phyloP scores from a whole-genome alignment of 2,113 vertebrate genomes.

The Onychorhynchus coronatus region DNA sequence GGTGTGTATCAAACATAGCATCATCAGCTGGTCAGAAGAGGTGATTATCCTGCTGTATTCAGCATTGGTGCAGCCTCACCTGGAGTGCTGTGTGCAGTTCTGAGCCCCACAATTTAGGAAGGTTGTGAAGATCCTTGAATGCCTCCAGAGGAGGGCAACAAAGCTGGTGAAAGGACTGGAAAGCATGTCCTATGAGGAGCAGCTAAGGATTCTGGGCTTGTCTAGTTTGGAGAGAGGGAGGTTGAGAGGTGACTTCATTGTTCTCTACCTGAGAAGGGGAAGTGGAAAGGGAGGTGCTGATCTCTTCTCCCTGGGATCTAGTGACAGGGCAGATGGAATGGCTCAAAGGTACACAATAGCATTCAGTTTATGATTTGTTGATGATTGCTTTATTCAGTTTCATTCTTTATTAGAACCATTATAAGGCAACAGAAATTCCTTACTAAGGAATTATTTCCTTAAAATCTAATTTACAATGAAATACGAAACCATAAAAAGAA shows the following conservation, averaged over 20 bases:
- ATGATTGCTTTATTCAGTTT: not conserved
- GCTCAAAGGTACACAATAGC: not conserved
- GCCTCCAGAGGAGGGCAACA: not conserved
- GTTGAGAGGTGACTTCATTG: not conserved
- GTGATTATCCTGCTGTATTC: not conserved
- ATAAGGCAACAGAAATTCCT: not conserved
- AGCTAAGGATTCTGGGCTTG: not conserved
- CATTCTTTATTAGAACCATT: not conserved
- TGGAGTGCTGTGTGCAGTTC: not conserved
- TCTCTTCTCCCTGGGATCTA: not conserved
- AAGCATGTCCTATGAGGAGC: not conserved
- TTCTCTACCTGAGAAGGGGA: not conserved
- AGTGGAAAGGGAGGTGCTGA: not conserved
- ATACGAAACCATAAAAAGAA: not conserved
- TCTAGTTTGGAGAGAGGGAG: not conserved
- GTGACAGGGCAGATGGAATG: not conserved
- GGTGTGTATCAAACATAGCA: not conserved
- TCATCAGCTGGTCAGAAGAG: not conserved
- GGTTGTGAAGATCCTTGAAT: not conserved
- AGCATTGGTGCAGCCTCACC: accelerated
- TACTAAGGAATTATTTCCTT: not conserved
- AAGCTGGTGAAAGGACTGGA: not conserved
- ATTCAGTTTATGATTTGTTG: not conserved
- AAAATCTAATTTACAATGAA: not conserved
- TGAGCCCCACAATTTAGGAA: not conserved